Base-by-base conservation (phyloP, 2,113 vertebrate genomes). In the Megaptera novaeangliae region DNA sequence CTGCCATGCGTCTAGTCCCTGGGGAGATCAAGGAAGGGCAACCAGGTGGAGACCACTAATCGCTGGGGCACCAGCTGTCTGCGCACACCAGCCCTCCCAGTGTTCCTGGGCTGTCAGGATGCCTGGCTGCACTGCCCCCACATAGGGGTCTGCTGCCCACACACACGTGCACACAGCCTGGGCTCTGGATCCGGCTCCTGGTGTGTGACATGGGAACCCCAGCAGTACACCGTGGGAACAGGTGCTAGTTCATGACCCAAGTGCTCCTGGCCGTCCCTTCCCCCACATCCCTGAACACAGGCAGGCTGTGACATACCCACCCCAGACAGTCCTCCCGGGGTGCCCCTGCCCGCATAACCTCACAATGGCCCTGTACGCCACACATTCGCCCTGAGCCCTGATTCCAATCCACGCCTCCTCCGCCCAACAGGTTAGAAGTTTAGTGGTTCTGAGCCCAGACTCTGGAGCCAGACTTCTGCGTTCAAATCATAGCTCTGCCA, bases 1-100 rank as follows among this genome's bases (percentile, higher is more conserved):
- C n/a, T 36, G 18, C 39, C 81, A n/a, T 1, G 46, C 78, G 91
- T 34, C 52, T 49, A 11, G 29, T 49, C 55, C 74, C 55, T 6
- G 27, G 57, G 71, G 66, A 68, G 75, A 82, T 31, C 34, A 14
- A 23, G 36, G 88, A 41, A 92, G 66, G 31, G 63, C 78, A 96
- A 23, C 6, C 27, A 49, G 64, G 81, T 29, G 0, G 5, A 81
- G 75, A 29, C n/a, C 81, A 44, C 5, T 3, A 46, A 57, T 88
- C 95, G 80, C 74, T 75, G 91, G 57, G 55, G 4, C 9, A 41
- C 46, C 82, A 77, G 94, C 89, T 90, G 74, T 25, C 90, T 46
- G 36, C 7, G 36, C 72, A 78, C 3, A 3, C 5, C 4, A 20
- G 31, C 29, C n/a, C 59, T 17, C 31, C 49, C 4, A 0, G 68